A percentile compares a stretch with the other conserved stretches of the same genome.
Evolutionary conservation across 2,888 invertebrate genomes (phyloP).

Genomic region (Drosophila nr. medialis): DNA sequence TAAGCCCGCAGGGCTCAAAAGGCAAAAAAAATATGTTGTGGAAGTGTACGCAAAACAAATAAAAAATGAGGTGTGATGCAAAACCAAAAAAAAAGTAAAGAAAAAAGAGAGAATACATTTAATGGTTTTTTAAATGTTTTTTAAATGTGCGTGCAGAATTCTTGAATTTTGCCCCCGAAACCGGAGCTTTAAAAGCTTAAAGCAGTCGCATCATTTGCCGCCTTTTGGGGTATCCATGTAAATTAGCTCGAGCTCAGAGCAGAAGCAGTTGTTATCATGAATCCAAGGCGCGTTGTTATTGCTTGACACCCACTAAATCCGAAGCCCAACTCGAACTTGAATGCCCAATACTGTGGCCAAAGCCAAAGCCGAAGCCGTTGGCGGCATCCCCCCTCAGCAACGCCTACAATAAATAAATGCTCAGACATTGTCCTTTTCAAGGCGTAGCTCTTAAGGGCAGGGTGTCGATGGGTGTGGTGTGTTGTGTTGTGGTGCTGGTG

Average conservation of each 20-base stretch:
- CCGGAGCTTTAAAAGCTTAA: slow-evolving; percentile 55
- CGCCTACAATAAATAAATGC: slow-evolving; percentile 66
- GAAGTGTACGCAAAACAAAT: slow-evolving; percentile 44
- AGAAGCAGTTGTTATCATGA: slow-evolving; percentile 75
- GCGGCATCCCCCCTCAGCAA: slow-evolving; percentile 47
- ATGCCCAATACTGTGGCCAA: slow-evolving; percentile 36
- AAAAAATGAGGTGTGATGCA: slow-evolving; percentile 66
- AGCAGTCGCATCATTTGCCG: slow-evolving; percentile 51
- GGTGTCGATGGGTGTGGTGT: neutral
- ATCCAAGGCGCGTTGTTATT: slow-evolving; percentile 60
- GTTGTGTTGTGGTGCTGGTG: slow-evolving; percentile 58
- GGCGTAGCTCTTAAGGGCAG: slow-evolving; percentile 29
- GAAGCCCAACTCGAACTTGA: slow-evolving; percentile 30
- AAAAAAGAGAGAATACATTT: slow-evolving; percentile 62
- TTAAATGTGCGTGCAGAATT: slow-evolving; percentile 79
- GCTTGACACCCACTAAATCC: slow-evolving; percentile 55
- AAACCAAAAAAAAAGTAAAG: slow-evolving; percentile 33
- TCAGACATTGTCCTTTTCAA: slow-evolving; percentile 62
- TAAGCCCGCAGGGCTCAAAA: slow-evolving; percentile 6
- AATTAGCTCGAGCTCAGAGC: slow-evolving; percentile 71
- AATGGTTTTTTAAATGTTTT: slow-evolving; percentile 83
- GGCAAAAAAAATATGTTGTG: slow-evolving; percentile 13
- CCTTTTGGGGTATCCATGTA: slow-evolving; percentile 62
- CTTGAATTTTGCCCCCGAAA: slow-evolving; percentile 45
- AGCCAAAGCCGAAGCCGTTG: slow-evolving; percentile 54